These are phyloP conservation scores for Pomatostomus ruficeps DNA, from an alignment of 2,113 vertebrate species.

Conservation along the genomic window DNA sequence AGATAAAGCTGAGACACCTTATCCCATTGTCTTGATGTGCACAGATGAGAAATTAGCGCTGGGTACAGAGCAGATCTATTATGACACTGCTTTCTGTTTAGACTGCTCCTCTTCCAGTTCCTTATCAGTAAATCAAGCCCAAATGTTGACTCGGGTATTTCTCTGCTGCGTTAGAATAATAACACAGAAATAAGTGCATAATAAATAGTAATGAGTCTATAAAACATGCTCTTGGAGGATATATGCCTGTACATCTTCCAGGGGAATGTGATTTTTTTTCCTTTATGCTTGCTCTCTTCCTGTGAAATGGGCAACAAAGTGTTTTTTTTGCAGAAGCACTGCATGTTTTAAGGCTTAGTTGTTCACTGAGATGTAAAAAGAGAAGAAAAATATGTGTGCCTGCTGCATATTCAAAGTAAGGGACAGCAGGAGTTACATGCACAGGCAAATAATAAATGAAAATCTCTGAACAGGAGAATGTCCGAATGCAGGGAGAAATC, in stretches of 20 bases:
- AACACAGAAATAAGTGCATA: not conserved
- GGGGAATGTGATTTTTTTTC: not conserved
- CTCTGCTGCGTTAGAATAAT: not conserved
- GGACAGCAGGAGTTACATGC: not conserved
- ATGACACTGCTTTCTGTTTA: not conserved
- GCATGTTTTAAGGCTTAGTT: not conserved
- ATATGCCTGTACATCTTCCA: not conserved
- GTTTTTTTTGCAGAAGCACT: not conserved
- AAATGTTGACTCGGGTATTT: not conserved
- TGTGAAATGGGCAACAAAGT: not conserved
- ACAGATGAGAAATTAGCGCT: slow-evolving; percentile 24
- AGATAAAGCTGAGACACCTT: slow-evolving; percentile 1
- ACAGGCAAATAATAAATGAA: not conserved
- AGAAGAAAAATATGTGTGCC: not conserved
- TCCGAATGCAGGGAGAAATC: not conserved
- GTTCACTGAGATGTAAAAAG: not conserved
- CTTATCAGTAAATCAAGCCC: not conserved
- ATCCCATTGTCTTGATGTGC: not conserved
- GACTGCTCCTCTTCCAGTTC: not conserved
- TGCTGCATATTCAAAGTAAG: not conserved
- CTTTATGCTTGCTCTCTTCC: not conserved
- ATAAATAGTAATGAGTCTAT: not conserved
- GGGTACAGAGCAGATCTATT: not conserved
- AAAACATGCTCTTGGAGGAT: not conserved
- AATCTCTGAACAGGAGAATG: not conserved